These are phyloP conservation scores for Epizoanthus fatuus DNA, from an alignment of 92 coral and sea anemone species.

Conservation along the genomic window DNA sequence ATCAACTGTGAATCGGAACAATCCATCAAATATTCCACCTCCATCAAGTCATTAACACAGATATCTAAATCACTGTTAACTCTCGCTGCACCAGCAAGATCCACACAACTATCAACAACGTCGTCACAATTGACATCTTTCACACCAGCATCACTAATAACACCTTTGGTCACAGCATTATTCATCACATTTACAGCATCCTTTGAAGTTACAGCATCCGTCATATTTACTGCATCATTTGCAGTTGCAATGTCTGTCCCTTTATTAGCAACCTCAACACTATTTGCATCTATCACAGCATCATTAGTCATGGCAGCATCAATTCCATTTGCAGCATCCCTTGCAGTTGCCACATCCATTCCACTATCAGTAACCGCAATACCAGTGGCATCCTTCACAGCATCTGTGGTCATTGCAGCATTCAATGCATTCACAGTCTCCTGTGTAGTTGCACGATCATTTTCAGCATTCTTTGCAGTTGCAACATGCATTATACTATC, in stretches of 20 bases:
- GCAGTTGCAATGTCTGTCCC: no score
- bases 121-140: no score
- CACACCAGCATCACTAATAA: neutral
- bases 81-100: neutral
- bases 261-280: no score
- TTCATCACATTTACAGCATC: no score
- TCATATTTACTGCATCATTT: no score
- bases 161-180: no score
- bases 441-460: no score
- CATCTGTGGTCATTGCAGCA: neutral
- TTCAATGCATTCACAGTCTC: neutral
- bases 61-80: neutral
- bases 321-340: neutral
- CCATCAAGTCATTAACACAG: slow-evolving; percentile 32
- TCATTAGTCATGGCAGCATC: neutral
- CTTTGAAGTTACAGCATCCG: no score
- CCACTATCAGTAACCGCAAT: neutral
- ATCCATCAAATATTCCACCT: slow-evolving; percentile 70
- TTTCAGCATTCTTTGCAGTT: neutral
- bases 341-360: neutral
- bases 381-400: neutral
- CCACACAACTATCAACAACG: neutral
- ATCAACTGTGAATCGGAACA: slow-evolving; percentile 90
- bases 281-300: neutral
- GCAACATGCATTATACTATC: neutral